Evolutionary conservation across 2,888 invertebrate genomes (phyloP).

Genomic region (Cheilosia vulpina): DNA sequence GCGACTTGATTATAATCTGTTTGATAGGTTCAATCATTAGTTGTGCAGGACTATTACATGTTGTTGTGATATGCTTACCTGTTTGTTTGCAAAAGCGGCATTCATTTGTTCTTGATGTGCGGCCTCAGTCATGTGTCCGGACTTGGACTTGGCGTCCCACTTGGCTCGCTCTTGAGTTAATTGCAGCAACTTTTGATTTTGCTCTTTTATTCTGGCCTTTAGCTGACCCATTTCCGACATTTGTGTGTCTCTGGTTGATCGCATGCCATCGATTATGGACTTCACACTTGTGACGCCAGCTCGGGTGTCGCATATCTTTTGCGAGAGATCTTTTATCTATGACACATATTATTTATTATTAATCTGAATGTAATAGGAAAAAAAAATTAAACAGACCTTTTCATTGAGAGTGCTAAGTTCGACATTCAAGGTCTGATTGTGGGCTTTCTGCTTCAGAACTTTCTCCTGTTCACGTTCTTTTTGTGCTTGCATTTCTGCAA

Average conservation of each 20-base stretch:
- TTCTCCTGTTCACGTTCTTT: conserved; percentile 93
- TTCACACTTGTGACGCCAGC: conserved; percentile 96
- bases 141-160: conserved; percentile 88
- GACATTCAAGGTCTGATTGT: conserved; percentile 92
- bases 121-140: conserved; percentile 81
- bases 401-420: conserved; percentile 87
- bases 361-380: conserved; percentile 5
- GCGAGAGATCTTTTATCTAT: conserved; percentile 90
- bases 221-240: conserved; percentile 93
- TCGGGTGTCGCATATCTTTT: conserved; percentile 92
- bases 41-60: not conserved
- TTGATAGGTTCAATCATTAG: conserved; percentile 12
- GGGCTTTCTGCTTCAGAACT: conserved; percentile 93
- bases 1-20: conserved; percentile 88
- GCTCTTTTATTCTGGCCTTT: conserved; percentile 92
- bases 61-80: conserved; percentile 77
- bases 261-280: conserved; percentile 98
- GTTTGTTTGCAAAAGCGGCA: conserved; percentile 87
- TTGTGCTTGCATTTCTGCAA: conserved; percentile 93
- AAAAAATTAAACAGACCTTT: conserved; percentile 77
- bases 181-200: conserved; percentile 91
- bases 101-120: conserved; percentile 86
- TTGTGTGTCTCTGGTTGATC: conserved; percentile 94
- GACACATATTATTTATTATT: not conserved
- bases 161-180: conserved; percentile 93